Conservation (phyloP, 2,113 vertebrate species). For the Phrynosoma blainvillii region DNA sequence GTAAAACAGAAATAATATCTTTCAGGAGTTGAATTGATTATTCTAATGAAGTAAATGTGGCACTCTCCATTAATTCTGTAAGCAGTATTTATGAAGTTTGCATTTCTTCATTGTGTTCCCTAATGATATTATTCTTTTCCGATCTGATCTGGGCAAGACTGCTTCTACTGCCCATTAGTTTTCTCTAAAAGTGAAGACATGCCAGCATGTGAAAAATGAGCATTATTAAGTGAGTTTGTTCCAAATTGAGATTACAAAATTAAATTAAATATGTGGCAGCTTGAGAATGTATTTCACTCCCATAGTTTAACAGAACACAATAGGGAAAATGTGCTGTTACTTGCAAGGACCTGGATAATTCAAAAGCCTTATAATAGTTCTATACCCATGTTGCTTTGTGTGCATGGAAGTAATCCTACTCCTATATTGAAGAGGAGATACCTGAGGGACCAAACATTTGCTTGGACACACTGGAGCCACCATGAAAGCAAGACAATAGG, state of each 20-base stretch:
- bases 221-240: slow-evolving; percentile 58
- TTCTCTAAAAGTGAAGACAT: slow-evolving; percentile 62
- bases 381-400: background rate
- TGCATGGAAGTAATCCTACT: background rate
- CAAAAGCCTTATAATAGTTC: background rate
- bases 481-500: background rate
- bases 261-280: slow-evolving; percentile 50
- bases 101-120: slow-evolving; percentile 50
- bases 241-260: slow-evolving; percentile 59
- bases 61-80: slow-evolving; percentile 62
- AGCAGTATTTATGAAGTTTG: slow-evolving; percentile 59
- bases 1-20: slow-evolving; percentile 52
- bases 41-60: slow-evolving; percentile 62
- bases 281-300: slow-evolving; percentile 54
- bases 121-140: slow-evolving; percentile 65
- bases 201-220: slow-evolving; percentile 62
- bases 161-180: slow-evolving; percentile 70
- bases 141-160: slow-evolving; percentile 26
- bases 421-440: background rate
- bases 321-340: slow-evolving; percentile 24
- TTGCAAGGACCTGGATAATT: background rate
- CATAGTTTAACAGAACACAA: slow-evolving; percentile 11
- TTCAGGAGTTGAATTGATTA: slow-evolving; percentile 54
- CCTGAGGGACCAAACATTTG: background rate
- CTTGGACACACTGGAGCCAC: background rate